Conservation (phyloP, 1,140 invertebrate species). For the Drosophila yakuba region DNA sequence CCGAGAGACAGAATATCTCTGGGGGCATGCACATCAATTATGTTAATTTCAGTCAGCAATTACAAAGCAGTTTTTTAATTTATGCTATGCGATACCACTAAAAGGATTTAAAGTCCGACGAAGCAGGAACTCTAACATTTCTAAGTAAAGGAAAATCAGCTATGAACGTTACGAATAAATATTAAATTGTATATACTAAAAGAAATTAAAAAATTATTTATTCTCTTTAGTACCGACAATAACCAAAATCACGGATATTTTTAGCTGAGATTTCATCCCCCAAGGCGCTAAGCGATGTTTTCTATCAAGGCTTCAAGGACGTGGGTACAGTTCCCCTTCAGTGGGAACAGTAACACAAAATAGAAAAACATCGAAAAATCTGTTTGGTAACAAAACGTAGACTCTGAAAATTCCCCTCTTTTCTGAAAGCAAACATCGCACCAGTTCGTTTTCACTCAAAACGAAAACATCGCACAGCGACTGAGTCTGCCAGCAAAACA, state of each 20-base stretch:
- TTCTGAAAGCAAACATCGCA: constrained; percentile 35
- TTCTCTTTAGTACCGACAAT: constrained; percentile 28
- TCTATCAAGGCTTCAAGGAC: constrained; percentile 51
- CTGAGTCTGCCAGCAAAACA: constrained; percentile 18
- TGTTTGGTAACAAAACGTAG: constrained; percentile 14
- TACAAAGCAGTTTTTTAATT: constrained; percentile 63
- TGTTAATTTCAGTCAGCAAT: constrained; percentile 75
- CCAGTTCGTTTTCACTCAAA: constrained; percentile 36
- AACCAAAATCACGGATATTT: constrained; percentile 30
- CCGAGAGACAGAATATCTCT: constrained; percentile 19
- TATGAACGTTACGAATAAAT: constrained; percentile 24
- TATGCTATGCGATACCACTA: constrained; percentile 33
- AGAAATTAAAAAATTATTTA: background rate
- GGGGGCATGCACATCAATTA: constrained; percentile 67
- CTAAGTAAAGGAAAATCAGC: too few species aligned
- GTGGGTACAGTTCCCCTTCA: constrained; percentile 54
- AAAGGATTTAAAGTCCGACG: constrained; percentile 11
- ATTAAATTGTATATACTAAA: background rate
- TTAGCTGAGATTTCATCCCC: constrained; percentile 33
- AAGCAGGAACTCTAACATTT: background rate
- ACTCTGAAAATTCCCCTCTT: constrained; percentile 11
- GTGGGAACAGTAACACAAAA: background rate
- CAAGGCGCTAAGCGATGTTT: constrained; percentile 28
- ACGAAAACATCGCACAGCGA: constrained; percentile 36
- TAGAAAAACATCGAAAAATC: constrained; percentile 32